Conservation (phyloP, 2,797 vertebrate species). For the Microtus obscurus region DNA sequence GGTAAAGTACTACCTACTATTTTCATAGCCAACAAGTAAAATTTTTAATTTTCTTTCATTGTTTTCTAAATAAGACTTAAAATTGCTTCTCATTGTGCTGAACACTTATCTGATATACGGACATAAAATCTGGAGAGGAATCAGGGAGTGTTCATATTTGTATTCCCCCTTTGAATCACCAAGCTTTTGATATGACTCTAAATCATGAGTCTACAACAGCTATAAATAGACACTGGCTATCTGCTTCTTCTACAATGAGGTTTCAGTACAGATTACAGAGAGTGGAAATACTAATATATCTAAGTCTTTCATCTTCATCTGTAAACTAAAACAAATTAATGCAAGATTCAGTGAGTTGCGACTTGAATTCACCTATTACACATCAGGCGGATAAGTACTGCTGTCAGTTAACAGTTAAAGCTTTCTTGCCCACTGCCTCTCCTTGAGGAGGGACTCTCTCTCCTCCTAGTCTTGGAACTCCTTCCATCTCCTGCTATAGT, state of each 20-base stretch:
- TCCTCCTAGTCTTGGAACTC: background rate
- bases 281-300: background rate
- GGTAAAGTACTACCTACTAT: background rate
- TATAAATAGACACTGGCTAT: background rate
- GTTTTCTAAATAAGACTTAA: background rate
- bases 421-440: background rate
- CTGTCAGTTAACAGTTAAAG: background rate
- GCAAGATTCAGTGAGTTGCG: background rate
- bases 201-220: accelerated
- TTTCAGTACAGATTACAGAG: background rate
- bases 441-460: background rate
- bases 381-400: background rate
- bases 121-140: too few relatives aligned
- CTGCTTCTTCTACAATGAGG: background rate
- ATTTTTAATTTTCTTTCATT: background rate
- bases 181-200: background rate
- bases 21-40: background rate
- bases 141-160: too few relatives aligned
- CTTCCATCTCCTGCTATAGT: background rate
- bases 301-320: background rate
- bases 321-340: background rate
- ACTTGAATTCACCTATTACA: background rate
- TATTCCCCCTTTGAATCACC: too few relatives aligned
- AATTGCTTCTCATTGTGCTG: background rate
- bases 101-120: background rate